Percentiles rank a stretch among this genome's conserved stretches.
Evolutionary conservation across 2,113 vertebrate genomes (phyloP).

Genomic region (Pica pica): DNA sequence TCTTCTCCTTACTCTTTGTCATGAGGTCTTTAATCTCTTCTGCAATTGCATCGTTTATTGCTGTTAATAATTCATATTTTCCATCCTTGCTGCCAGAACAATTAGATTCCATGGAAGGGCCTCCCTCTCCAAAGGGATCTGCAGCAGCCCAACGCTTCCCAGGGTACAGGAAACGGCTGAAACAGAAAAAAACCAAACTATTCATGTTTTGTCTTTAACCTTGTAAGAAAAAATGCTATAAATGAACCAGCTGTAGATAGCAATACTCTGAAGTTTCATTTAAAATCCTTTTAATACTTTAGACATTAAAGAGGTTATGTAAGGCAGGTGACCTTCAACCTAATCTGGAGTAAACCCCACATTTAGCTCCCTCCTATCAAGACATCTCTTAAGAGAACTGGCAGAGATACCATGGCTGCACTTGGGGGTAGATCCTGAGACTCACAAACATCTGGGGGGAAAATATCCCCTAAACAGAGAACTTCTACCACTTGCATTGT

Average conservation of each 20-base stretch:
- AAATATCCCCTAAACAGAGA: not conserved
- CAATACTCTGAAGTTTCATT: not conserved
- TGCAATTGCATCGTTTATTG: constrained; percentile 85
- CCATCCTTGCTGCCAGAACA: constrained; percentile 84
- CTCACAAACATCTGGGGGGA: accelerated
- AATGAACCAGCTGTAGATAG: not conserved
- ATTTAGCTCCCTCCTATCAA: not conserved
- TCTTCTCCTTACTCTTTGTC: constrained; percentile 77
- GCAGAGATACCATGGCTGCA: not conserved
- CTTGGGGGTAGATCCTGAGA: not conserved
- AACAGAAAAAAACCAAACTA: not conserved
- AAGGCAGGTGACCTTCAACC: not conserved
- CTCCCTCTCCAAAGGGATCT: constrained; percentile 71
- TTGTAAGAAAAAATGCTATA: not conserved
- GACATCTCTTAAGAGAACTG: not conserved
- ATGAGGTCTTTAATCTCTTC: constrained; percentile 91
- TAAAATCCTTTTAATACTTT: not conserved
- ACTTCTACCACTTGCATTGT: not conserved
- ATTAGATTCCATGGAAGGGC: constrained; percentile 62
- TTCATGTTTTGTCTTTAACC: not conserved
- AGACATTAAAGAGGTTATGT: not conserved
- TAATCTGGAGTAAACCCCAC: not conserved
- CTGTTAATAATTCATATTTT: constrained; percentile 90
- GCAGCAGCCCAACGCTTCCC: constrained; percentile 76
- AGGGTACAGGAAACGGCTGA: constrained; percentile 91